Conservation (phyloP, 2,888 invertebrate genomes). For the Chouioia cunea region DNA sequence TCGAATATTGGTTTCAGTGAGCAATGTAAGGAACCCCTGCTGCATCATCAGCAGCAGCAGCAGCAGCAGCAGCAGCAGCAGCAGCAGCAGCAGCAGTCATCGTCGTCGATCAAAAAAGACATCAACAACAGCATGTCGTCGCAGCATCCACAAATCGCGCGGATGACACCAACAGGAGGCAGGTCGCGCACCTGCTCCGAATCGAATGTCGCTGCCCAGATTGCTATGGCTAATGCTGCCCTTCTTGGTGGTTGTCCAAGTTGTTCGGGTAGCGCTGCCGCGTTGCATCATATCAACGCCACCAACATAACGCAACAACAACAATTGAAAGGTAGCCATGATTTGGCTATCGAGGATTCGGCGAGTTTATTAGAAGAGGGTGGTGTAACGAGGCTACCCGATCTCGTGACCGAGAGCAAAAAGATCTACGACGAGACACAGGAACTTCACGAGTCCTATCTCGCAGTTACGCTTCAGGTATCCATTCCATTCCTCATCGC, state of each 20-base stretch:
- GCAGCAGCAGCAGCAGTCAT: constrained; percentile 35
- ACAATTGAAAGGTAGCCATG: constrained; percentile 54
- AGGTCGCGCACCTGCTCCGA: constrained; percentile 63
- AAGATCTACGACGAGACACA: constrained; percentile 54
- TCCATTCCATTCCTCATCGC: constrained; percentile 81
- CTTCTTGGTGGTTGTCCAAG: constrained; percentile 42
- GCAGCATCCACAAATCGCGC: constrained; percentile 46
- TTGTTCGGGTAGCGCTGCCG: constrained; percentile 48
- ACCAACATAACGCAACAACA: constrained; percentile 30
- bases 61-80: constrained; percentile 48
- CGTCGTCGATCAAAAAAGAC: too few species aligned
- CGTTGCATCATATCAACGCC: constrained; percentile 48
- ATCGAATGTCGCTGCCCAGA: constrained; percentile 50
- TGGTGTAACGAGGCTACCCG: constrained; percentile 69
- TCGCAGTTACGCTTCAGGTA: constrained; percentile 77
- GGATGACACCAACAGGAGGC: constrained; percentile 64
- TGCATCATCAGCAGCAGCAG: constrained; percentile 50
- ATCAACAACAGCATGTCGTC: constrained; percentile 1
- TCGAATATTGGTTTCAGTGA: constrained; percentile 56
- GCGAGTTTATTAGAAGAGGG: constrained; percentile 54
- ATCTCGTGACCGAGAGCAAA: constrained; percentile 71
- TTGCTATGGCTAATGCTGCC: constrained; percentile 35
- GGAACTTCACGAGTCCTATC: constrained; percentile 72
- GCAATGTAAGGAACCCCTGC: constrained; percentile 65
- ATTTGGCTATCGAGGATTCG: constrained; percentile 61